These are phyloP conservation scores for Phenganax subtilis DNA, from an alignment of 92 coral and sea anemone genomes.

Conservation along the genomic window DNA sequence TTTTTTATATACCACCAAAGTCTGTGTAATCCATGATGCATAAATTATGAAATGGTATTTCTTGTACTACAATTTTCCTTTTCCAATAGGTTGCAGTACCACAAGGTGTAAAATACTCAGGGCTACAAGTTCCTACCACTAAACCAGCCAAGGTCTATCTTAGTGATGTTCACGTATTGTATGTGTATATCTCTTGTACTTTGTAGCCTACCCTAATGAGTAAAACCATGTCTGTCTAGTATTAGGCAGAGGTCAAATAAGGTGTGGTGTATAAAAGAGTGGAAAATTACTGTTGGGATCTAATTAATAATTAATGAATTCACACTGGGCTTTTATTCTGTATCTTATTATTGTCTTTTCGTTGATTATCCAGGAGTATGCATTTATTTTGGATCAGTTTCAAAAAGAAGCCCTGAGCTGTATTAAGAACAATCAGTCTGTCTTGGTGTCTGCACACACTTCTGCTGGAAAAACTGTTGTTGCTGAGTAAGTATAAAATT, in stretches of 20 bases:
- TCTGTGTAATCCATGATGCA: slow-evolving; percentile 35
- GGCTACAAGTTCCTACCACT: slow-evolving; percentile 59
- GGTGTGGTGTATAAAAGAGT: no score
- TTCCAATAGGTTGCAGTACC: slow-evolving; percentile 78
- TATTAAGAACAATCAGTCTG: slow-evolving; percentile 89
- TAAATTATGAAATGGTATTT: not conserved
- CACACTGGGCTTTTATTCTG: not conserved
- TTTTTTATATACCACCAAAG: slow-evolving; percentile 40
- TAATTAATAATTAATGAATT: no score
- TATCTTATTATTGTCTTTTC: not conserved
- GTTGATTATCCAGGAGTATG: slow-evolving; percentile 66
- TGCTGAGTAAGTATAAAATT: slow-evolving; percentile 72
- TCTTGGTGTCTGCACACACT: slow-evolving; percentile 91
- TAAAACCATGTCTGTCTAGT: not conserved
- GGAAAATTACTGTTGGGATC: no score
- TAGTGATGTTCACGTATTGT: not conserved
- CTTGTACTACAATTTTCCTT: not conserved
- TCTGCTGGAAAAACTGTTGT: slow-evolving; percentile 99
- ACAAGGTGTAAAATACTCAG: slow-evolving; percentile 71
- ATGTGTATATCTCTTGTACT: not conserved
- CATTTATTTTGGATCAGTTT: slow-evolving; percentile 93
- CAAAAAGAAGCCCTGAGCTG: slow-evolving; percentile 96
- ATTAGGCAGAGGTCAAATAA: no score
- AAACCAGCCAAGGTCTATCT: slow-evolving; percentile 89
- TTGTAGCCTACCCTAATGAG: not conserved